A percentile compares a stretch with the other conserved stretches of the same genome.
phyloP scores from a whole-genome alignment of 1,140 invertebrate genomes.

The Popillia japonica region DNA sequence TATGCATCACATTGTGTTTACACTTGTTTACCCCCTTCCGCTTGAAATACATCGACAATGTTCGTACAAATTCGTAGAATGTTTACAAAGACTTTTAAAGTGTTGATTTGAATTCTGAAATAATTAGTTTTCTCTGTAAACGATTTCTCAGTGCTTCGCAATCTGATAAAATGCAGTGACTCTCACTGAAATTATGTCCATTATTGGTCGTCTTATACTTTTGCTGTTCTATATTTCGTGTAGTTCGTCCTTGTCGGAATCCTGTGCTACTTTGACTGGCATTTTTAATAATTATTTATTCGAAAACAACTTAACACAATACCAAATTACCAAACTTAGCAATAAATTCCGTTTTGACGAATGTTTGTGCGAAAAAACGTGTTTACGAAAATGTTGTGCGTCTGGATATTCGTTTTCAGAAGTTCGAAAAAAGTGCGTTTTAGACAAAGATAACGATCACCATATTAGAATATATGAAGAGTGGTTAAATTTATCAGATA shows the following conservation, averaged over 20 bases:
- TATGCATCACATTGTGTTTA: neutral
- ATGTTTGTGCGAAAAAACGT: neutral
- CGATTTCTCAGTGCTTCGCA: neutral
- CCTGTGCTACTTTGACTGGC: neutral
- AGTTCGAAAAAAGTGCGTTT: neutral
- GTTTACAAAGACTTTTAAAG: neutral
- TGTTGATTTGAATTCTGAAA: conserved; percentile 5
- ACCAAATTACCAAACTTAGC: neutral
- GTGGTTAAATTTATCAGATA: neutral
- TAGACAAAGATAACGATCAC: neutral
- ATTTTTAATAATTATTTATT: neutral
- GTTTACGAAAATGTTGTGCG: conserved; percentile 20
- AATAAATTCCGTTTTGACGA: neutral
- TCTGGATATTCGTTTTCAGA: conserved; percentile 16
- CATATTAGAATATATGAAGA: neutral
- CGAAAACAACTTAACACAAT: neutral
- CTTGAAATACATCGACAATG: neutral
- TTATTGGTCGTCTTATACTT: neutral
- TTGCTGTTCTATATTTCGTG: neutral
- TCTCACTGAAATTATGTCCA: neutral
- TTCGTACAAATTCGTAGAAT: neutral
- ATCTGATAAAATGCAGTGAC: neutral
- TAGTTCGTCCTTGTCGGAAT: neutral
- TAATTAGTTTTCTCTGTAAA: conserved; percentile 12
- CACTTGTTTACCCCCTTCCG: neutral